phyloP scores from a whole-genome alignment of 2,113 vertebrate genomes.

The Prolemur simus region DNA sequence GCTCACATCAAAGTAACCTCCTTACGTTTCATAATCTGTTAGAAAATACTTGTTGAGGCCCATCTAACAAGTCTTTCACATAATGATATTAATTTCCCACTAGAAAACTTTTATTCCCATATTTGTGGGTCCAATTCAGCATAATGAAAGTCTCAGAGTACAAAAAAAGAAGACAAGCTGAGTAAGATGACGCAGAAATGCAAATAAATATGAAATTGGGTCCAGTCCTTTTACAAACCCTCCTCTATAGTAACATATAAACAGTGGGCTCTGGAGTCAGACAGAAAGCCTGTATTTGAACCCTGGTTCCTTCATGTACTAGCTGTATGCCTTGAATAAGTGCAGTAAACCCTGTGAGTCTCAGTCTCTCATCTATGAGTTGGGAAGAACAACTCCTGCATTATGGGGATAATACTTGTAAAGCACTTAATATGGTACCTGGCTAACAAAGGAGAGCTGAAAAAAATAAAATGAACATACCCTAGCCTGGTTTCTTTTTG shows the following conservation, averaged over 20 bases:
- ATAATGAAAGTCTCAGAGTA: background rate
- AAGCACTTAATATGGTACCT: background rate
- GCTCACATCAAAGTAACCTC: no score
- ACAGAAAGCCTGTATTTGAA: background rate
- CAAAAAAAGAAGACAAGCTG: background rate
- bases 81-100: background rate
- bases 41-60: background rate
- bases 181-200: background rate
- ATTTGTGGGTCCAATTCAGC: background rate
- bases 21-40: background rate
- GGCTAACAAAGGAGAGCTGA: background rate
- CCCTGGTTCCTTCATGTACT: background rate
- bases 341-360: background rate
- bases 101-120: background rate
- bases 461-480: background rate
- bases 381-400: background rate
- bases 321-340: background rate
- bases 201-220: background rate
- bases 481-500: background rate
- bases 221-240: background rate
- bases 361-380: background rate
- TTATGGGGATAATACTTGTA: background rate
- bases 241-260: background rate
- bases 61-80: background rate
- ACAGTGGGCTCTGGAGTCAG: background rate